Evolutionary conservation across 1,140 invertebrate species (phyloP).

Genomic region (Charaxes varanes): DNA sequence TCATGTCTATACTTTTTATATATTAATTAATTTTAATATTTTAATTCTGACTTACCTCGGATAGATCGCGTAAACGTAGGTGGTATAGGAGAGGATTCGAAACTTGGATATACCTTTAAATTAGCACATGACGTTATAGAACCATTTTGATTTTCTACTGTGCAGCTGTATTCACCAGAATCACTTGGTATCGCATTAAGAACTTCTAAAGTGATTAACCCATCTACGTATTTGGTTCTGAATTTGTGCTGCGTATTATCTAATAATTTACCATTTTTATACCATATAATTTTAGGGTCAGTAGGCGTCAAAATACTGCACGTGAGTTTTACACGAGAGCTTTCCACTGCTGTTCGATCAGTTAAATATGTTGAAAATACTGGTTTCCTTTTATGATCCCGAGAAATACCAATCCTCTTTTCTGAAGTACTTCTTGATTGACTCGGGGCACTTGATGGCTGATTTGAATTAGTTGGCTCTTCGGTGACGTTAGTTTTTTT

Average conservation of each 20-base stretch:
- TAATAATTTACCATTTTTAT: slow-evolving; percentile 82
- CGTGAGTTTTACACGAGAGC: slow-evolving; percentile 84
- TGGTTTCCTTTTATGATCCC: slow-evolving; percentile 79
- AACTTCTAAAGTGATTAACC: slow-evolving; percentile 85
- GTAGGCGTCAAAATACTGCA: slow-evolving; percentile 89
- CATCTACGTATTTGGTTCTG: slow-evolving; percentile 76
- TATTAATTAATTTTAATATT: slow-evolving; percentile 7
- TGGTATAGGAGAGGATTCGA: slow-evolving; percentile 79
- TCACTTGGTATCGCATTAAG: slow-evolving; percentile 77
- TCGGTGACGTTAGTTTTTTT: slow-evolving; percentile 26
- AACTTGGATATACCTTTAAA: slow-evolving; percentile 81
- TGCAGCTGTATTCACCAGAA: slow-evolving; percentile 84
- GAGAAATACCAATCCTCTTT: slow-evolving; percentile 37
- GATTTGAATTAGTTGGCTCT: slow-evolving; percentile 24
- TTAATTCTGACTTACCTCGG: slow-evolving; percentile 73
- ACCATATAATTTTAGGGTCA: slow-evolving; percentile 88
- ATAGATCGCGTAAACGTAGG: slow-evolving; percentile 83
- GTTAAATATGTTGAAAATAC: slow-evolving; percentile 87
- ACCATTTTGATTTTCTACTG: slow-evolving; percentile 84
- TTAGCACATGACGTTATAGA: slow-evolving; percentile 80
- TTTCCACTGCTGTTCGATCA: slow-evolving; percentile 83
- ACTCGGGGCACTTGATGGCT: slow-evolving; percentile 39
- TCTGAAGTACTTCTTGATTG: slow-evolving; percentile 43
- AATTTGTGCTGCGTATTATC: slow-evolving; percentile 74
- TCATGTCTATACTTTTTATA: not conserved